Base-by-base conservation (phyloP, 2,888 invertebrate genomes). In the Lymantria dispar region DNA sequence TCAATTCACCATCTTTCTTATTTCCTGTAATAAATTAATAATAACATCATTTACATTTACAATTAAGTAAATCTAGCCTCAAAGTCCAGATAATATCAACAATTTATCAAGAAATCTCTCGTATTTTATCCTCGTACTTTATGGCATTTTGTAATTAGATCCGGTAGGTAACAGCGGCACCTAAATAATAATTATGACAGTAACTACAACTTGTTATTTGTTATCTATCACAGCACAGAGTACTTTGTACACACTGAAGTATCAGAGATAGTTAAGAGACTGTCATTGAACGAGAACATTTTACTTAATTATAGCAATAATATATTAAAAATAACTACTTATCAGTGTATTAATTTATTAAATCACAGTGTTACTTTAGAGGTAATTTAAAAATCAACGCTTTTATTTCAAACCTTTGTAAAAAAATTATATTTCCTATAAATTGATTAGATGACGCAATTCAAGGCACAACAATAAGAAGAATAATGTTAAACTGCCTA, bases 161-260 rank as follows among this genome's bases (percentile, higher is more conserved):
- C 33, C 14, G 15, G 9, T 41, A 42, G 15, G 9, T 41, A 42
- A 36, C 37, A 49, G 41, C 43, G 31, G 47, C 39, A 42, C 42
- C 33, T 47, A 39, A 9, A 43, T 14, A 42, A 39, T 48, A 50
- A 42, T 46, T 52, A 48, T 53, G 52, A 45, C 52, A 47, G 36
- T 22, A 13, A 13, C 7, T n/a, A 10, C 15, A 38, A 12, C 12
- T 38, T 38, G 12, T 33, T 38, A 38, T n/a, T 38, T n/a, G 38
- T 12, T 7, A 12, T 10, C 9, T 38, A 12, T n/a, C 7, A 7
- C 12, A 33, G 38, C 38, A 33, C 11, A n/a, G 10, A 38, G 38
- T 38, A 33, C 33, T 38, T 38, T 7, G 3, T 1, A n/a, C n/a
- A 10, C 42, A 50, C 48, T 50, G 45, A 44, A 47, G 43, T 31